A percentile compares a stretch with the other conserved stretches of the same genome.
Conservation (phyloP, 2,113 vertebrate genomes). For the Struthidea cinerea region DNA sequence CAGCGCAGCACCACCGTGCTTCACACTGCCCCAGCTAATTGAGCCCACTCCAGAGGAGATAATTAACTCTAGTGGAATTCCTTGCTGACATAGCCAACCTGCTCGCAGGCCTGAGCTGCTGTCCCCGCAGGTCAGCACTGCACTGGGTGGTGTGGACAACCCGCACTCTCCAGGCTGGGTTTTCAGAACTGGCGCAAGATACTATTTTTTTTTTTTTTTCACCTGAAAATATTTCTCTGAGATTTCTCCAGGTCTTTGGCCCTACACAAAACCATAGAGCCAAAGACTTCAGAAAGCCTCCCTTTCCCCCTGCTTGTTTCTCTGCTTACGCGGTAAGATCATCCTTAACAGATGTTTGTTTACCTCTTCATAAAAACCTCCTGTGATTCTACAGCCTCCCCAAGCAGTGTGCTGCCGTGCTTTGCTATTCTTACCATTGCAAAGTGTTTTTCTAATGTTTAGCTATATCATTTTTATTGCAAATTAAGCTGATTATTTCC, state of each 20-base stretch:
- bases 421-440: slow-evolving; percentile 12
- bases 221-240: neutral
- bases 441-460: slow-evolving; percentile 51
- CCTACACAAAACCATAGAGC: neutral
- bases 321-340: neutral
- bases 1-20: neutral
- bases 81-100: neutral
- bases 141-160: neutral
- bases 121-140: neutral
- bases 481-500: slow-evolving; percentile 56
- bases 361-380: slow-evolving; percentile 59
- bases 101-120: neutral
- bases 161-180: neutral
- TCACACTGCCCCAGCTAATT: neutral
- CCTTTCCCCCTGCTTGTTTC: neutral
- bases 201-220: accelerated
- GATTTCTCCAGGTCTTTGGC: neutral
- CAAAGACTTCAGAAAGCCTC: neutral
- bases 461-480: slow-evolving; percentile 62
- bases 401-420: neutral
- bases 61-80: neutral
- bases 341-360: slow-evolving; percentile 60
- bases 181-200: neutral
- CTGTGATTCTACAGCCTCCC: slow-evolving; percentile 42
- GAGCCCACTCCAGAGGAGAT: neutral